Percentiles rank a stretch among this genome's conserved stretches.
phyloP scores from a whole-genome alignment of 2,113 vertebrate species.

The Cromileptes altivelis region DNA sequence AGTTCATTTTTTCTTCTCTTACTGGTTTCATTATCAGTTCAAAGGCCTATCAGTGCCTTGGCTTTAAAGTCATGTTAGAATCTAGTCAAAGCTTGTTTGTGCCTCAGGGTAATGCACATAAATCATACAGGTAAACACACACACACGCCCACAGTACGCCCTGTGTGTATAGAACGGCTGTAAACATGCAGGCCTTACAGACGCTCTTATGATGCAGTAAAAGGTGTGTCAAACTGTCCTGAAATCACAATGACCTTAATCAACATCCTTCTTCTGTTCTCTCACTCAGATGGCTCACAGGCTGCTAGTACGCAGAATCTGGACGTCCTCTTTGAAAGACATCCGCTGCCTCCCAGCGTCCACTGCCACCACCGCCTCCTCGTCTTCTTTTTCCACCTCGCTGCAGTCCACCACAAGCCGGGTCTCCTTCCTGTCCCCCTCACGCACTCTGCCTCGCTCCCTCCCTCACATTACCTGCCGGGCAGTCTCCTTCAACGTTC shows the following conservation, averaged over 20 bases:
- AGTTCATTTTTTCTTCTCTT: too few relatives aligned
- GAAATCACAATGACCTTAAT: not conserved
- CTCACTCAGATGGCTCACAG: slow-evolving; percentile 92
- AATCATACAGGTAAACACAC: not conserved
- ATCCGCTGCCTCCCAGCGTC: slow-evolving; percentile 56
- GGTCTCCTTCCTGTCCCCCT: slow-evolving; percentile 60
- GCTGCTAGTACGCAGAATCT: slow-evolving; percentile 84
- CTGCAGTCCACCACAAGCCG: slow-evolving; percentile 35
- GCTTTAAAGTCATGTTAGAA: too few relatives aligned
- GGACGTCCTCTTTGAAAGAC: slow-evolving; percentile 71
- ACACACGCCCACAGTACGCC: not conserved
- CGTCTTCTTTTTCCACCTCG: slow-evolving; percentile 54
- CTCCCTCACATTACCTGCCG: slow-evolving; percentile 56
- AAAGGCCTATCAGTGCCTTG: too few relatives aligned
- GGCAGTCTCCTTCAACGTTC: slow-evolving; percentile 90
- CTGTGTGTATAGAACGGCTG: not conserved
- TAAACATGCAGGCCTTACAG: slow-evolving; percentile 23
- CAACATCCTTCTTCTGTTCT: not conserved
- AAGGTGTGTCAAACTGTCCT: not conserved
- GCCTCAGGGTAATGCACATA: not conserved
- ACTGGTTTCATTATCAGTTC: too few relatives aligned
- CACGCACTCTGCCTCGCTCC: slow-evolving; percentile 42
- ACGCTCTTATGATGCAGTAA: not conserved
- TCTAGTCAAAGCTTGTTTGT: not conserved
- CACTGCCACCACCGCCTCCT: slow-evolving; percentile 11